Evolutionary conservation across 2,888 invertebrate species (phyloP), one percentile per base, ranked within the genome.

Genomic region (Arrhopalites spinosus): DNA sequence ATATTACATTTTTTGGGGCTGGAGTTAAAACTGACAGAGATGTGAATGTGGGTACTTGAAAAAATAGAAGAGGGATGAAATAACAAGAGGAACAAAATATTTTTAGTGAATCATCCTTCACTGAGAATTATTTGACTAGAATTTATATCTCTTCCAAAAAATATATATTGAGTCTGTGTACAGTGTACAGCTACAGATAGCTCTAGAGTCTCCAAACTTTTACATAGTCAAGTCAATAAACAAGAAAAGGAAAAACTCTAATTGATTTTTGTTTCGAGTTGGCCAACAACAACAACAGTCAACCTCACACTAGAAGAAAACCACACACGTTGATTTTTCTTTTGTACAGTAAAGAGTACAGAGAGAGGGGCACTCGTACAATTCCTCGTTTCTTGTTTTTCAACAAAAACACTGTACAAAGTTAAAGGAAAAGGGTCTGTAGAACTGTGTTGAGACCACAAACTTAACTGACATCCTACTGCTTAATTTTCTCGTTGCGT

Each of bases 401-500:
- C 20, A 53, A 53, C n/a, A 20, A 50, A n/a, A 50, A 2, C 15
- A 50, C 15, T 13, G 59, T 13, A 50, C 15, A 50, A 15, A 11
- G 15, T 15, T 45, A 50, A 27, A 59, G 1, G 25, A 59, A 15
- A 3, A 59, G 11, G 25, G 23, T 23, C 59, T 23, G 25, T 23
- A 20, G 25, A 3, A 25, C 59, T 59, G 8, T 59, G 59, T 23
- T 13, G 13, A 59, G 59, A 25, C 5, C 1, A 7, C 3, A 36
- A n/a, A 59, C 17, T 45, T 43, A 50, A 63, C 63, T 47, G 72
- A 72, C 72, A 72, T 63, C 72, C 72, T 50, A 72, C 72, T 27
- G 72, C 72, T 72, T 72, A 63, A 72, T 72, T 72, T 72, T 64
- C 71, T 71, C 59, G 36, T 59, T 25, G 53, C 36, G 63, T 61